A percentile compares a stretch with the other conserved stretches of the same genome.
Evolutionary conservation across 2,797 vertebrate species (phyloP).

Genomic region (Picus viridis): DNA sequence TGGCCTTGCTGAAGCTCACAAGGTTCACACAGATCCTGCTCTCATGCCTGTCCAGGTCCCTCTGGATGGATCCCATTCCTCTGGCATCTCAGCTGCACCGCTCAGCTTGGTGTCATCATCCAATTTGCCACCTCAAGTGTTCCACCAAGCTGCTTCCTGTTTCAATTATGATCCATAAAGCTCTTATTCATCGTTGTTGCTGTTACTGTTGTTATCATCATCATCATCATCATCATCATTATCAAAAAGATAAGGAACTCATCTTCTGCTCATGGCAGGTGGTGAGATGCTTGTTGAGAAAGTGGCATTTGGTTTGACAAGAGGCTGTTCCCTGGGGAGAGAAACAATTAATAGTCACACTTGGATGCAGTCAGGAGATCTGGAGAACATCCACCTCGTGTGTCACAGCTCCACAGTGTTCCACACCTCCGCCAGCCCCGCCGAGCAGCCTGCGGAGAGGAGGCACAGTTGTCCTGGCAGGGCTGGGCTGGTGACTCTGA

Average conservation of each 20-base stretch:
- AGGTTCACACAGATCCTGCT: too few species aligned
- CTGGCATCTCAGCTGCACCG: too few species aligned
- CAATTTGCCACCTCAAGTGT: not conserved
- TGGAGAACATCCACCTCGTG: not conserved
- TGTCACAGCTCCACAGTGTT: not conserved
- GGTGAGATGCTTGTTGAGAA: not conserved
- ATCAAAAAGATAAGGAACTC: not conserved
- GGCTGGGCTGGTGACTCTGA: not conserved
- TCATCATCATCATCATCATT: not conserved
- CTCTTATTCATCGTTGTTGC: not conserved
- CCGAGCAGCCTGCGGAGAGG: not conserved
- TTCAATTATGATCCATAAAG: not conserved
- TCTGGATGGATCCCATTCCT: too few species aligned
- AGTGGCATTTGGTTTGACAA: not conserved
- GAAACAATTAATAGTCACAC: not conserved
- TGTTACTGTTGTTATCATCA: accelerated
- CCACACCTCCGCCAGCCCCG: not conserved
- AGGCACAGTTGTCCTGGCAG: not conserved
- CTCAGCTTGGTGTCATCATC: not conserved
- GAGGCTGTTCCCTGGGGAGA: not conserved
- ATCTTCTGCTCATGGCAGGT: not conserved
- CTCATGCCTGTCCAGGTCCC: too few species aligned
- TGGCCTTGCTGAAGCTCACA: too few species aligned
- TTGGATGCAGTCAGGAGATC: not conserved
- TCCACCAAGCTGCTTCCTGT: not conserved